phyloP scores from a whole-genome alignment of 2,888 invertebrate genomes.

The Watsonalla binaria region DNA sequence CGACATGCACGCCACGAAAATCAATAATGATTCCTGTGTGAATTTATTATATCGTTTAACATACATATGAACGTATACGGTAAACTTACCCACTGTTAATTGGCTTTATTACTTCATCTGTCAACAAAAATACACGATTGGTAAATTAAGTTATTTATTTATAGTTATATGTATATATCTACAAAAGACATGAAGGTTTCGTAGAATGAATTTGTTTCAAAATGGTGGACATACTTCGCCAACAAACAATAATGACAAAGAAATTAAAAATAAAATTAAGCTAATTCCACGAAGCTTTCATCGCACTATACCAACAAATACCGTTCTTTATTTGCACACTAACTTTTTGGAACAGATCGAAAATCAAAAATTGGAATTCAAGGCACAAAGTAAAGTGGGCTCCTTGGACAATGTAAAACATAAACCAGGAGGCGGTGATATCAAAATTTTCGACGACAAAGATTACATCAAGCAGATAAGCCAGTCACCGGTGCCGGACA shows the following conservation, averaged over 20 bases:
- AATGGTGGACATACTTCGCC: no score
- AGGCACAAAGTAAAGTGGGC: conserved; percentile 94
- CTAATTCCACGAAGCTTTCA: conserved; percentile 18
- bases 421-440: conserved; percentile 95
- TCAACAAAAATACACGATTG: background rate
- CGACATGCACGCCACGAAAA: conserved; percentile 40
- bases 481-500: conserved; percentile 59
- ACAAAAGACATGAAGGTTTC: background rate
- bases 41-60: conserved; percentile 23
- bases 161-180: background rate
- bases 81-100: background rate
- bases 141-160: background rate
- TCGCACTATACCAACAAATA: conserved; percentile 10
- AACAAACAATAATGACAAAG: background rate
- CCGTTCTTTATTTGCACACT: conserved; percentile 54
- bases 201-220: background rate
- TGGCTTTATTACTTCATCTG: background rate
- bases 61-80: conserved; percentile 17
- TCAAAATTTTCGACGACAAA: conserved; percentile 96
- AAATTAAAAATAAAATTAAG: no score
- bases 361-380: conserved; percentile 93
- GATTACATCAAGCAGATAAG: conserved; percentile 90
- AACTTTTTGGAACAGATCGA: conserved; percentile 84
- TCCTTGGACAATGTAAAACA: conserved; percentile 94
- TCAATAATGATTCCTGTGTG: conserved; percentile 30